Conservation (phyloP, 2,113 vertebrate species). For the mouse (Mus musculus) region GRCm39 chr5:84397001-84397500, state of each 20-base stretch:
- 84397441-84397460: not conserved
- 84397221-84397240: not conserved
- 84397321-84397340: not conserved
- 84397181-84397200: rapidly evolving
- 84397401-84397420: not conserved
- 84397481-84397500: conserved; percentile 28
- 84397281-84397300: not conserved
- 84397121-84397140: not conserved
- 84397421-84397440: conserved; percentile 8
- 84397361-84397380: not conserved
- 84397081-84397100: not conserved
- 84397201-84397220: not conserved
- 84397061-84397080: not conserved
- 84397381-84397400: not conserved
- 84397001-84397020: not conserved
- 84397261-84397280: not conserved
- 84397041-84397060: not conserved
- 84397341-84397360: not conserved
- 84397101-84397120: not conserved
- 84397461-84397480: conserved; percentile 44
- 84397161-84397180: not conserved
- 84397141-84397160: not conserved
- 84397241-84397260: not conserved
- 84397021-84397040: not conserved
- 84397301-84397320: not conserved